Base-by-base conservation (phyloP, 2,113 vertebrate species). In the Sinocyclocheilus grahami region DNA sequence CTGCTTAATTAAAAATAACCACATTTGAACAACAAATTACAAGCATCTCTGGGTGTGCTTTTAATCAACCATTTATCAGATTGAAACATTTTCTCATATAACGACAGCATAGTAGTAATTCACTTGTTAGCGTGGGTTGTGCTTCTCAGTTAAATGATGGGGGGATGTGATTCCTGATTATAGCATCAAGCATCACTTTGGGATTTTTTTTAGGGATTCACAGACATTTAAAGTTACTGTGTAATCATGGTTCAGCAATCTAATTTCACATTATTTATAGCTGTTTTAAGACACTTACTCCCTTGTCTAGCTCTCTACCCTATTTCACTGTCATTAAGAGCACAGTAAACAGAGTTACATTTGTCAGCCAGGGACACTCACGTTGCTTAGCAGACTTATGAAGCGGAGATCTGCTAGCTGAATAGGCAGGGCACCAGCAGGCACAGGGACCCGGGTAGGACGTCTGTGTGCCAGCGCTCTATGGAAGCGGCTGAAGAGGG, bases 231-330 rank as follows among this genome's bases (percentile, higher is more conserved):
- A 46, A 9, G 13, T 67, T 24, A 20, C 60, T 67, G 62, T 33
- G 62, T 80, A 80, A 46, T 63, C 33, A 80, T n/a, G 37, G 37
- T 63, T 80, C 33, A 80, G 30, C 58, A 63, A 14, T 67, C 39
- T 30, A 51, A 82, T 48, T 82, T 51, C 42, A 82, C 4, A 30
- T 82, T 82, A 82, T 67, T 48, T 77, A 51, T 77, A 48, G 18
- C n/a, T 67, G 62, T 27, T 67, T 46, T 18, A 65, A 60, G 22
- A 24, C 58, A 81, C 33, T 24, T 81, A 63, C 24, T 60, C 10
- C 22, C 30, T 58, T 62, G 37, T 24, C 76, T 78, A 30, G n/a
- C 39, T 82, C 22, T 82, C 22, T 18, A 22, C 42, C 60, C n/a
- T 67, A 12, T 81, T 65, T 81, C 11, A n/a, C 78, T 81, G 58